Conservation (phyloP, 30 jellyfish, hydroid and myxozoan genomes). For the Turritopsis rubra region DNA sequence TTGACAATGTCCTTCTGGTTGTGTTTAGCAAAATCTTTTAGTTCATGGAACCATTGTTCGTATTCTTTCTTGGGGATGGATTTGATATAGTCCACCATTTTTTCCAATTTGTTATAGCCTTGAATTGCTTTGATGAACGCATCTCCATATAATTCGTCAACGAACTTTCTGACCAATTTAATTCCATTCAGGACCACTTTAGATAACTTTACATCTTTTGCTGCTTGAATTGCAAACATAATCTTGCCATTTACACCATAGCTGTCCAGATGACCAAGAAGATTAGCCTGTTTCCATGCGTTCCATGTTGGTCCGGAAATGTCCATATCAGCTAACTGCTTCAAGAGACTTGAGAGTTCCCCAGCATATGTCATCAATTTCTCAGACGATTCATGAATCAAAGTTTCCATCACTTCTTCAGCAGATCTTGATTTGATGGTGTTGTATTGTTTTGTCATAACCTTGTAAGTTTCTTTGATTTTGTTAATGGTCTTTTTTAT, state of each 20-base stretch:
- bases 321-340: conserved; percentile 59
- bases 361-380: conserved; percentile 25
- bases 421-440: conserved; percentile 26
- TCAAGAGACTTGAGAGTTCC: conserved; percentile 35
- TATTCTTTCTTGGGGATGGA: conserved; percentile 79
- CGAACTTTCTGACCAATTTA: neutral
- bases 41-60: conserved; percentile 53
- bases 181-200: conserved; percentile 25
- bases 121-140: conserved; percentile 2
- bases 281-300: conserved; percentile 75
- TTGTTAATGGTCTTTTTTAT: neutral
- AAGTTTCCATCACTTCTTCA: conserved; percentile 36
- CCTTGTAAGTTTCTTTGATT: neutral
- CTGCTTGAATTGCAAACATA: conserved; percentile 20
- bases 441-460: neutral
- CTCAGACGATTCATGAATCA: conserved; percentile 25
- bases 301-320: conserved; percentile 46
- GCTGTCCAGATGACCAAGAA: conserved; percentile 40
- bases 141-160: neutral
- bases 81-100: conserved; percentile 31
- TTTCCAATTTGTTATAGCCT: neutral
- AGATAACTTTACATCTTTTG: conserved; percentile 50
- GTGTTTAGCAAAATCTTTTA: conserved; percentile 23
- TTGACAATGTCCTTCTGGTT: conserved; percentile 23
- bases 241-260: conserved; percentile 56